Conservation (phyloP, 2,113 vertebrate genomes). For the Mellivora capensis region DNA sequence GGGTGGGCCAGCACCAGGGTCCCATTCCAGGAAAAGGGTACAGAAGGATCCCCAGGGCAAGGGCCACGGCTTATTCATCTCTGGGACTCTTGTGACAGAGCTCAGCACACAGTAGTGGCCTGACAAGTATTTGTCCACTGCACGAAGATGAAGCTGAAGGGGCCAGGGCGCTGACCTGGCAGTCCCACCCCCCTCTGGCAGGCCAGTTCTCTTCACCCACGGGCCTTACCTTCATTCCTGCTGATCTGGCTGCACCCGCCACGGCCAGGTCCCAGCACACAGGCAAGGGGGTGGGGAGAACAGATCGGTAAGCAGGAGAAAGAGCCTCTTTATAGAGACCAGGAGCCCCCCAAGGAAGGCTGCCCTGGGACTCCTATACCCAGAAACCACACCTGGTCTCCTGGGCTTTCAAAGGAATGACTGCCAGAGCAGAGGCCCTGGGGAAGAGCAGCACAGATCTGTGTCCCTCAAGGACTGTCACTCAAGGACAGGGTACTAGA, state of each 20-base stretch:
- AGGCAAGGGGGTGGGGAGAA: background rate
- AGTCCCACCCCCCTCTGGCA: background rate
- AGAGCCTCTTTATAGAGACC: background rate
- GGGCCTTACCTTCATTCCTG: constrained; percentile 82
- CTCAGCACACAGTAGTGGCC: background rate
- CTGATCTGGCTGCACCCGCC: constrained; percentile 38
- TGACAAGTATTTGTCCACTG: background rate
- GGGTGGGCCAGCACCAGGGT: background rate
- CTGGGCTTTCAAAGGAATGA: background rate
- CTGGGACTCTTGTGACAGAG: background rate
- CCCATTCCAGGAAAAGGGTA: background rate
- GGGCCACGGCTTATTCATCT: background rate
- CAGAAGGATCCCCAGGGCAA: background rate
- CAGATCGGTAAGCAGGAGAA: background rate
- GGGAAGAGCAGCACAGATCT: background rate
- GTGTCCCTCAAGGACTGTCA: background rate
- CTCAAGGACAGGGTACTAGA: background rate
- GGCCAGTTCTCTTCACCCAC: background rate
- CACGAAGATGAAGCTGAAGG: background rate
- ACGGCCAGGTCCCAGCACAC: background rate
- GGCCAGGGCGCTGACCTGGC: background rate
- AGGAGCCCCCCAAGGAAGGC: background rate
- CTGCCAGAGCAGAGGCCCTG: background rate
- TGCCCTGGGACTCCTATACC: background rate
- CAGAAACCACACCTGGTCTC: background rate